These are phyloP conservation scores for Ochropleura plecta DNA, from an alignment of 2,888 invertebrate species.

Conservation along the genomic window DNA sequence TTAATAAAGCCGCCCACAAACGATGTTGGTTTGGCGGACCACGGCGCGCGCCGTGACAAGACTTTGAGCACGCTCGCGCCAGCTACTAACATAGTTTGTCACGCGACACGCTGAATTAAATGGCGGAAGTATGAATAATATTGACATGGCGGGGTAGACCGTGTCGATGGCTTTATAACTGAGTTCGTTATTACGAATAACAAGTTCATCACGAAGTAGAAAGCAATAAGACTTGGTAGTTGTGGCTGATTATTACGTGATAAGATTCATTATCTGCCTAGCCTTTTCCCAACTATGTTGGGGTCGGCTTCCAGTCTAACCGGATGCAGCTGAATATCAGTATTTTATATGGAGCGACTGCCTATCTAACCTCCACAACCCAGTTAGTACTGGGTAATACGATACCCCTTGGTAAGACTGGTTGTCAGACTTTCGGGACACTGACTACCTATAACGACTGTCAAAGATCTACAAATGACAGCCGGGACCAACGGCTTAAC, in stretches of 20 bases:
- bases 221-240: not conserved
- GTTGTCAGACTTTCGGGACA: too few species aligned
- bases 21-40: conserved; percentile 22
- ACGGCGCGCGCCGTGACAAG: conserved; percentile 39
- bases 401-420: too few species aligned
- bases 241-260: not conserved
- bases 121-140: conserved; percentile 25
- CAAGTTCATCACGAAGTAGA: not conserved
- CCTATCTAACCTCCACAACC: too few species aligned
- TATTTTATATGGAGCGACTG: too few species aligned
- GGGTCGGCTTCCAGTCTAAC: too few species aligned
- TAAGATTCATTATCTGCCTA: not conserved
- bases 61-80: conserved; percentile 47
- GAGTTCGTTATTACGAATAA: not conserved
- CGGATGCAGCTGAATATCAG: too few species aligned
- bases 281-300: too few species aligned
- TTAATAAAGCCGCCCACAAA: conserved; percentile 59
- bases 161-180: conserved; percentile 31
- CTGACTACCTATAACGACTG: too few species aligned
- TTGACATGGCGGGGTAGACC: conserved; percentile 24
- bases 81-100: conserved; percentile 48
- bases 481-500: too few species aligned
- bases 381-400: too few species aligned
- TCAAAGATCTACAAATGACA: too few species aligned
- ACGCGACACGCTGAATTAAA: conserved; percentile 29